These are phyloP conservation scores for Leistus spinibarbis DNA, from an alignment of 2,888 invertebrate species.

Conservation along the genomic window DNA sequence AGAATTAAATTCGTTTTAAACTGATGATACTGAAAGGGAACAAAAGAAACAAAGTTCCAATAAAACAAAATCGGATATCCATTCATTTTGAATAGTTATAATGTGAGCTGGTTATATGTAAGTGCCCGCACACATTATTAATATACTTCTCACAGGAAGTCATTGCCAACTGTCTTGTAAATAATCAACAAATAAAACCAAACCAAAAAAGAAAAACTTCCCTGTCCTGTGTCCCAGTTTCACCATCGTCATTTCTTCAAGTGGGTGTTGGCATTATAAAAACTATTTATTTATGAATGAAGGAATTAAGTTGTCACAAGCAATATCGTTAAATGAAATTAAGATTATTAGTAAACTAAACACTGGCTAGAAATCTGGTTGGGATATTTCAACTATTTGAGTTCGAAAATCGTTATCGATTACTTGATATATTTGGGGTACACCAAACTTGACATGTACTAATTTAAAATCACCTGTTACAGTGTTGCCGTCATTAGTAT, in stretches of 20 bases:
- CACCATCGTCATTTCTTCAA: neutral
- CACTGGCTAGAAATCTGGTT: no score
- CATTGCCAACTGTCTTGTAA: conserved; percentile 18
- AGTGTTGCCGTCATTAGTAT: no score
- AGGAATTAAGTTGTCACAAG: neutral
- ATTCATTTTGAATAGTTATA: conserved; percentile 21
- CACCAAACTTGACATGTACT: no score
- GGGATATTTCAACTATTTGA: no score
- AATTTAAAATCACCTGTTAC: no score
- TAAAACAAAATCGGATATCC: conserved; percentile 31
- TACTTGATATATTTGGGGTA: no score
- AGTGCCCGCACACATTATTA: neutral
- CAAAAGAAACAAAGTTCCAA: no score
- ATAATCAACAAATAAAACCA: conserved; percentile 16
- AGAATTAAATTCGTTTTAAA: no score
- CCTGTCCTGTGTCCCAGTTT: conserved; percentile 11
- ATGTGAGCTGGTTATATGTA: no score
- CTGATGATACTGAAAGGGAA: neutral
- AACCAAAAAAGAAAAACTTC: conserved; percentile 5
- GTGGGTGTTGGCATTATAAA: neutral
- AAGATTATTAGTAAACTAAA: no score
- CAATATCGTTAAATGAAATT: neutral
- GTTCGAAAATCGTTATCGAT: no score
- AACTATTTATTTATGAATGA: neutral
- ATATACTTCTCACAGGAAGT: conserved; percentile 22